phyloP scores from a whole-genome alignment of 2,888 invertebrate species.

The Caenorhabditis sp. region DNA sequence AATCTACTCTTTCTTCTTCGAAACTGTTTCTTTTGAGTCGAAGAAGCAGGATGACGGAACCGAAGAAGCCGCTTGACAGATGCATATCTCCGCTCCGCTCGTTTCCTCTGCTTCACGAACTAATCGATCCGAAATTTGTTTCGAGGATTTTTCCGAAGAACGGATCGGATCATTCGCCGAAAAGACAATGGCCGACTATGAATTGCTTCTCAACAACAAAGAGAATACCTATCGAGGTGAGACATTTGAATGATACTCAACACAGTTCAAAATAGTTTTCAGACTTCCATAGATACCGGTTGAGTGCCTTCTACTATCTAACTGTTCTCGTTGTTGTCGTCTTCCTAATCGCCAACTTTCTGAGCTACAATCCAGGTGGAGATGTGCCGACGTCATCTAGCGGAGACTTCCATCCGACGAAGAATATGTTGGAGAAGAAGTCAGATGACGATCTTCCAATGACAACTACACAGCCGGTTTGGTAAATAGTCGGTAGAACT shows the following conservation, averaged over 20 bases:
- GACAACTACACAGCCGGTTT: slow-evolving; percentile 34
- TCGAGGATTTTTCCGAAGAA: background rate
- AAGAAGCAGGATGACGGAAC: slow-evolving; percentile 6
- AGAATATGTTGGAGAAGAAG: slow-evolving; percentile 15
- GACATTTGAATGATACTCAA: background rate
- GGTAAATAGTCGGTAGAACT: background rate
- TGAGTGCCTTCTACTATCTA: slow-evolving; percentile 28
- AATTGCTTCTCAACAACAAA: slow-evolving; percentile 30
- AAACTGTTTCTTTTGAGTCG: slow-evolving; percentile 22
- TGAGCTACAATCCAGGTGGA: slow-evolving; percentile 12
- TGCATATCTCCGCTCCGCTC: slow-evolving; percentile 16
- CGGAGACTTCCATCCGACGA: background rate
- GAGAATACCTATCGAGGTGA: slow-evolving; percentile 28
- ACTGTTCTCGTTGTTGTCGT: slow-evolving; percentile 18
- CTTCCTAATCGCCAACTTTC: slow-evolving; percentile 25
- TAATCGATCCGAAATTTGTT: slow-evolving; percentile 29
- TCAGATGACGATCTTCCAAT: slow-evolving; percentile 23
- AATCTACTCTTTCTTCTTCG: too few species aligned
- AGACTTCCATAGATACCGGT: slow-evolving; percentile 35
- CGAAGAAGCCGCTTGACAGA: slow-evolving; percentile 17
- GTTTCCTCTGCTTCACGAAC: background rate
- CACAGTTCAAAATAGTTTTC: background rate
- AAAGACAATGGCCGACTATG: slow-evolving; percentile 40
- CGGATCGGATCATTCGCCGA: slow-evolving; percentile 14
- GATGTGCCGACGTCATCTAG: background rate